Base-by-base conservation (phyloP, 2,797 vertebrate species). In the Myotis planiceps region DNA sequence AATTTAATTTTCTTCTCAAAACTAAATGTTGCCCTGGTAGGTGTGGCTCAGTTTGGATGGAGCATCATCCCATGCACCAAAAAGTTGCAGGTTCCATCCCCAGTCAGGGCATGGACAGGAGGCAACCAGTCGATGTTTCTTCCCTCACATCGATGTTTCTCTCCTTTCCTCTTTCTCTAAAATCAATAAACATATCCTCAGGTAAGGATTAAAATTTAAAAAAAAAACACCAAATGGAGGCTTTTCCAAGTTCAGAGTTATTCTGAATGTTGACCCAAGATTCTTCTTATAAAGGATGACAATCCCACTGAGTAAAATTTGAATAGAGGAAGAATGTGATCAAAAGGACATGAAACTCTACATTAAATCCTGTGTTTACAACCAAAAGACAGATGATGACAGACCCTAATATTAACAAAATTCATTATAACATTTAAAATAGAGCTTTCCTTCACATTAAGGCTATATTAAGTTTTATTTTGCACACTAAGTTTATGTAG, bases 1-100 rank as follows among this genome's bases (percentile, higher is more conserved):
- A 93, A 68, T 45, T 23, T 19, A 55, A n/a, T 78, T 94, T 63
- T 94, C 42, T 88, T 95, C 37, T 90, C 45, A 95, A 95, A 92
- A 96, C 39, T 87, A 98, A 98, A 80, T 47, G 32, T 78, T 95
- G 29, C n/a, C 63, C 63, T 66, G n/a, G n/a, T 19, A 32, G 16
- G n/a, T 66, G 63, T 66, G 63, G 16, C 29, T 66, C n/a, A 34
- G n/a, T 66, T 66, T 66, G 63, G n/a, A 19, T 34, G n/a, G n/a
- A 66, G 63, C n/a, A 34, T 66, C 7, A 32, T 66, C n/a, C 63
- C 16, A 32, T 19, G 63, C 63, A 66, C n/a, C 63, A 66, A 66
- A 66, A 34, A 18, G n/a, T 66, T 66, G 16, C 63, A 32, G 29
- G n/a, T 65, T 32, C 15, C 1, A 65, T 65, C 15, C 16, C 63